phyloP scores from a whole-genome alignment of 2,888 invertebrate genomes.

The Rhogogaster chlorosoma region DNA sequence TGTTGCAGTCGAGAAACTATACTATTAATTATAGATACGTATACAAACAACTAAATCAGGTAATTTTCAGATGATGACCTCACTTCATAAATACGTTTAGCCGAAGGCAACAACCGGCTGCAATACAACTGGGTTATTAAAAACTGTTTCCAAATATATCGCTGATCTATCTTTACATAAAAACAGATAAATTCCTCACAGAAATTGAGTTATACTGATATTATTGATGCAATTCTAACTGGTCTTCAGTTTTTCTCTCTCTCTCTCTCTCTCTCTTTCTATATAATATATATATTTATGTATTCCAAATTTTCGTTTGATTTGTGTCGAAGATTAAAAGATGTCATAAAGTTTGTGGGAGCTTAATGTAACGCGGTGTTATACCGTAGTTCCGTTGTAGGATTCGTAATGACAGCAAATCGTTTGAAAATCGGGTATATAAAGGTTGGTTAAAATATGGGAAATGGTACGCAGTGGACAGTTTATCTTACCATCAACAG shows the following conservation, averaged over 20 bases:
- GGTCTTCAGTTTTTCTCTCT: background rate
- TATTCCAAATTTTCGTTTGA: background rate
- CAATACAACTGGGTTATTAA: constrained; percentile 20
- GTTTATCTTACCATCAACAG: constrained; percentile 41
- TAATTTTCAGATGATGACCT: constrained; percentile 28
- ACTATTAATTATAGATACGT: no score
- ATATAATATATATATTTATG: background rate
- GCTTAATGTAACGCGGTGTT: background rate
- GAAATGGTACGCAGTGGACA: background rate
- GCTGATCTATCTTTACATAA: background rate
- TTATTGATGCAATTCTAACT: constrained; percentile 1
- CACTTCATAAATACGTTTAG: constrained; percentile 23
- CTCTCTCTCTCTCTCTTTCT: background rate
- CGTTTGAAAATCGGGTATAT: constrained; percentile 17
- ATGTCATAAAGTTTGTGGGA: background rate
- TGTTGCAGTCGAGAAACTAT: constrained; percentile 1
- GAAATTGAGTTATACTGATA: background rate
- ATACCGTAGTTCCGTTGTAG: background rate
- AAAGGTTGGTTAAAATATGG: background rate
- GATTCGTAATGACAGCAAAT: constrained; percentile 24
- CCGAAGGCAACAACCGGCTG: constrained; percentile 28
- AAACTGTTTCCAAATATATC: background rate
- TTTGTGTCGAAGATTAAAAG: background rate
- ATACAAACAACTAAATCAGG: constrained; percentile 20
- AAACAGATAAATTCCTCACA: background rate